Conservation (phyloP, 1,140 invertebrate species). For the Lerema accius region DNA sequence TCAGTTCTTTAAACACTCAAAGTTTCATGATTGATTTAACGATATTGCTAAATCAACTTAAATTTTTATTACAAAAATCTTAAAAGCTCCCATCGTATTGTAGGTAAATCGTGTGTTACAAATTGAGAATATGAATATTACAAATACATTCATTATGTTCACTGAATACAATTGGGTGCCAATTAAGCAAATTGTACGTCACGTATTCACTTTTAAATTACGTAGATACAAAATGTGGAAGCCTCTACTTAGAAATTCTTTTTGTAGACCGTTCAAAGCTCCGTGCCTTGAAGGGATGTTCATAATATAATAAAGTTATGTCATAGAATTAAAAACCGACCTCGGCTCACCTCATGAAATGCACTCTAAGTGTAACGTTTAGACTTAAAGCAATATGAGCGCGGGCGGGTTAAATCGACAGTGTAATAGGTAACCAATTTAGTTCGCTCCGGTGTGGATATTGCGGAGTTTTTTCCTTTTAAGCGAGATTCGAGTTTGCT, state of each 20-base stretch:
- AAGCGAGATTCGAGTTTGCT: constrained; percentile 72
- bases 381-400: constrained; percentile 37
- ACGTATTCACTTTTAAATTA: background rate
- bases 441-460: constrained; percentile 64
- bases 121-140: too few species aligned
- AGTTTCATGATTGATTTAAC: background rate
- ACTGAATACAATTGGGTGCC: background rate
- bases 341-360: constrained; percentile 32
- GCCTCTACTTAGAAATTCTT: constrained; percentile 21
- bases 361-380: constrained; percentile 38
- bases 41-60: background rate
- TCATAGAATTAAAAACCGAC: constrained; percentile 37
- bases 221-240: background rate
- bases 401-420: constrained; percentile 60
- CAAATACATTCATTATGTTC: background rate
- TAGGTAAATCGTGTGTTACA: too few species aligned
- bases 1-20: constrained; percentile 2
- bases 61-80: background rate
- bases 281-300: background rate
- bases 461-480: constrained; percentile 64
- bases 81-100: too few species aligned
- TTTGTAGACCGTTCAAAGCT: constrained; percentile 16
- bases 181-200: background rate
- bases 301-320: constrained; percentile 26
- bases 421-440: constrained; percentile 77